phyloP scores from a whole-genome alignment of 1,140 invertebrate species.

The Pseudomyrmex dendroicus region DNA sequence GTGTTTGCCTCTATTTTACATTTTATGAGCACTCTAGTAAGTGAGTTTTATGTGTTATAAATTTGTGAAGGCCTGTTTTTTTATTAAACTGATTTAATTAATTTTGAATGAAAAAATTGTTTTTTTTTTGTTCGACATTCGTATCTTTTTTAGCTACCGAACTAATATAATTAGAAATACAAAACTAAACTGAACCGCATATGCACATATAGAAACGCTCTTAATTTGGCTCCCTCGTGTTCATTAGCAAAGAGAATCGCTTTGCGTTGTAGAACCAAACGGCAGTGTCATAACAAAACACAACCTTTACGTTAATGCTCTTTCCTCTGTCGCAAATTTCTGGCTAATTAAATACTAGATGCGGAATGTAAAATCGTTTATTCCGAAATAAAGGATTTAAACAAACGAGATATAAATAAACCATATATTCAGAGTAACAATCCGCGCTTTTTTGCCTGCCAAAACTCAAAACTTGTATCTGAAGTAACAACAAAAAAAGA shows the following conservation, averaged over 20 bases:
- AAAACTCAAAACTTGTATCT: no score
- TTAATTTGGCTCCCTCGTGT: slow-evolving; percentile 39
- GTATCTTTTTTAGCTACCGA: neutral
- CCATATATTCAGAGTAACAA: neutral
- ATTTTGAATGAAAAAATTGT: neutral
- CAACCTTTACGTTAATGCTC: slow-evolving; percentile 18
- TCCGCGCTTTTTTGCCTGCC: neutral
- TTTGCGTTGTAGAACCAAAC: slow-evolving; percentile 9
- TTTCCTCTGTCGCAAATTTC: slow-evolving; percentile 23
- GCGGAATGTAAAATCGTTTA: neutral
- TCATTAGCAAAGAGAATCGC: slow-evolving; percentile 7
- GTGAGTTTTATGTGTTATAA: neutral
- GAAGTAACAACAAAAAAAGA: neutral
- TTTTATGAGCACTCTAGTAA: neutral
- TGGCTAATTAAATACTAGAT: slow-evolving; percentile 12
- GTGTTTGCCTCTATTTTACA: neutral
- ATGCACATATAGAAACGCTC: slow-evolving; percentile 4
- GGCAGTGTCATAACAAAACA: slow-evolving; percentile 30
- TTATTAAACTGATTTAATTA: no score
- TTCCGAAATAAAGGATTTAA: neutral
- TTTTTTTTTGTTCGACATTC: neutral
- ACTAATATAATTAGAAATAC: slow-evolving; percentile 6
- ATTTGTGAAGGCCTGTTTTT: neutral
- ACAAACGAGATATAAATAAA: slow-evolving; percentile 16
- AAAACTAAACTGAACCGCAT: neutral